Evolutionary conservation across 2,113 vertebrate genomes (phyloP).

Genomic region (Stegostoma tigrinum): DNA sequence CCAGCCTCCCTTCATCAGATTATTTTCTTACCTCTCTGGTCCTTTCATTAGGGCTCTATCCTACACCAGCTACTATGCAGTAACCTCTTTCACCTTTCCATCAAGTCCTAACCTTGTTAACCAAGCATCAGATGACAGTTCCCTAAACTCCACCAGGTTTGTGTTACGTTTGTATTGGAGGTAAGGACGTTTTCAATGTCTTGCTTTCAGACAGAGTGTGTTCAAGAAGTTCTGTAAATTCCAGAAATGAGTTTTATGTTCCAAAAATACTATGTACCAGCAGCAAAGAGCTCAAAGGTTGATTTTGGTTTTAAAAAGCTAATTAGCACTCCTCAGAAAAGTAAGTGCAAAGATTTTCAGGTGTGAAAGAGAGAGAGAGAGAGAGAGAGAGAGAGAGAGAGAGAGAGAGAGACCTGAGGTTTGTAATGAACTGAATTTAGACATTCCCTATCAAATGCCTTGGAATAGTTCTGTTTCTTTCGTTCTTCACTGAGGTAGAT

Average conservation of each 20-base stretch:
- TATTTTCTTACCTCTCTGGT: constrained; percentile 28
- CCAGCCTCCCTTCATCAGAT: background rate
- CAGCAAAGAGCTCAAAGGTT: background rate
- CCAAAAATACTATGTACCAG: background rate
- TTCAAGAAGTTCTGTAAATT: background rate
- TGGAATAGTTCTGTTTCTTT: background rate
- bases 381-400: background rate
- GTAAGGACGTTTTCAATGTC: too few relatives aligned
- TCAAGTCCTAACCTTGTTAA: constrained; percentile 56
- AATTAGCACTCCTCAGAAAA: background rate
- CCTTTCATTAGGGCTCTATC: constrained; percentile 54
- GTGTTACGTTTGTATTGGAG: constrained; percentile 42
- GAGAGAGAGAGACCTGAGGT: background rate
- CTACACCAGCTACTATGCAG: constrained; percentile 64
- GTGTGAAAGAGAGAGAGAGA: background rate
- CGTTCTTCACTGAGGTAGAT: background rate
- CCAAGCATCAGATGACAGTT: constrained; percentile 51
- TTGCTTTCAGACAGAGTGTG: background rate
- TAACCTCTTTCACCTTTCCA: constrained; percentile 57
- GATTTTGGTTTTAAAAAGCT: background rate
- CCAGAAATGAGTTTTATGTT: background rate
- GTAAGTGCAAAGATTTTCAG: background rate
- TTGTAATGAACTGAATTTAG: background rate
- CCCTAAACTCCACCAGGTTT: constrained; percentile 53
- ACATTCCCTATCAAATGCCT: background rate